phyloP scores from a whole-genome alignment of 2,113 vertebrate genomes.

The Apeltes quadracus region DNA sequence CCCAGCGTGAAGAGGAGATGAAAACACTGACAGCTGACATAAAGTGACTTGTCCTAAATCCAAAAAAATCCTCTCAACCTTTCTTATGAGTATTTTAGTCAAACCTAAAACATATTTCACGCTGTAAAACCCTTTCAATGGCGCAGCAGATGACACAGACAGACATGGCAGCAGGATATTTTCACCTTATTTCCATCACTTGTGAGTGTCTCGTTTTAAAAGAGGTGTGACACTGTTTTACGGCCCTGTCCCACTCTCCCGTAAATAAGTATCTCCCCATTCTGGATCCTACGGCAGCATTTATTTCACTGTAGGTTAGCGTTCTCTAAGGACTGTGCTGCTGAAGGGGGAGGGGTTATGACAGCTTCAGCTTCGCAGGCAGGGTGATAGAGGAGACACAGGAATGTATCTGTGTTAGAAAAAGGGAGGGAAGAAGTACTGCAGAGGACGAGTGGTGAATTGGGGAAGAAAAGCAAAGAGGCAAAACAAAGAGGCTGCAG shows the following conservation, averaged over 20 bases:
- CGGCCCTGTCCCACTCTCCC: conserved; percentile 19
- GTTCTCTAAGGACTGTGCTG: conserved; percentile 55
- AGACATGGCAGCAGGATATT: not conserved
- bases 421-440: conserved; percentile 6
- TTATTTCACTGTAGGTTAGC: conserved; percentile 32
- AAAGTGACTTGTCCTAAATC: not conserved
- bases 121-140: too few species aligned
- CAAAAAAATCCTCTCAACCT: not conserved
- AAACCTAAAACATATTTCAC: not conserved
- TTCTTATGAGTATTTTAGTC: not conserved
- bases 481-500: conserved; percentile 13
- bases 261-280: conserved; percentile 25
- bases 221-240: not conserved
- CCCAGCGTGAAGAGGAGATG: too few species aligned
- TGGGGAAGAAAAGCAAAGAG: conserved; percentile 5
- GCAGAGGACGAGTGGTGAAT: conserved; percentile 16
- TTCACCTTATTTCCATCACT: not conserved
- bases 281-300: conserved; percentile 28
- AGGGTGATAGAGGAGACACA: conserved; percentile 31
- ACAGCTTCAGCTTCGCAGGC: conserved; percentile 52
- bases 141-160: not conserved
- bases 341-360: conserved; percentile 36
- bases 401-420: not conserved
- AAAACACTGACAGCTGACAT: too few species aligned
- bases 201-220: not conserved